Base-by-base conservation (phyloP, 2,797 vertebrate species). In the Danio choprae region DNA sequence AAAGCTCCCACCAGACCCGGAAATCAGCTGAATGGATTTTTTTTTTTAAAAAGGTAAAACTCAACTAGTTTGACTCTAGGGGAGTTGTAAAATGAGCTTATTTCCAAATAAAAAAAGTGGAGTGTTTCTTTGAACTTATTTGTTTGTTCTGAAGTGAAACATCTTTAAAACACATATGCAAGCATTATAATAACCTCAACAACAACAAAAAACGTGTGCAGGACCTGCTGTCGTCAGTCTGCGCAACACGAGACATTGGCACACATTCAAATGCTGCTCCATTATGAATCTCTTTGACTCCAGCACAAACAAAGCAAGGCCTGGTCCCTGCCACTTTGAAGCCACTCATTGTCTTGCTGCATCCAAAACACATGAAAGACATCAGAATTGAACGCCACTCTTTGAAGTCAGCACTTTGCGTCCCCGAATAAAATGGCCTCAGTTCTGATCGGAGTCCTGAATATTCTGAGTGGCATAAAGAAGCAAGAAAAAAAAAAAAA, bases 281-380 rank as follows among this genome's bases (percentile, higher is more conserved):
- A 82, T 77, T 73, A 80, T 76, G 48, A 75, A 81, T 74, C 77
- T 70, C 74, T 71, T 71, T 71, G 67, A 83, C 71, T 68, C 40
- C 6, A 44, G 77, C 60, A 50, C 58, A 74, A 77, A 81, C 77
- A 72, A 81, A 84, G 77, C n/a, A 71, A 64, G 71, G 46, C 18
- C 69, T 55, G 72, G 74, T 71, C 55, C 29, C 16, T 10, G 12
- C 16, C 60, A 80, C 86, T 85, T 87, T 87, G 86, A 87, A 85
- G 80, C 80, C 59, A 41, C 68, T 81, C 77, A 81, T 74, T 83
- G 81, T 79, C 46, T 81, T 36, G 56, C 60, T 18, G 81, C 9
- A 71, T 70, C 46, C 77, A 16, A 63, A 60, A 80, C 64, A 77
- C 73, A 85, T 85, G 81, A 86, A 86, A 86, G 85, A 72, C 77